Percentiles rank a stretch among this genome's conserved stretches.
Conservation (phyloP, 2,888 invertebrate species). For the Drosophila dives region DNA sequence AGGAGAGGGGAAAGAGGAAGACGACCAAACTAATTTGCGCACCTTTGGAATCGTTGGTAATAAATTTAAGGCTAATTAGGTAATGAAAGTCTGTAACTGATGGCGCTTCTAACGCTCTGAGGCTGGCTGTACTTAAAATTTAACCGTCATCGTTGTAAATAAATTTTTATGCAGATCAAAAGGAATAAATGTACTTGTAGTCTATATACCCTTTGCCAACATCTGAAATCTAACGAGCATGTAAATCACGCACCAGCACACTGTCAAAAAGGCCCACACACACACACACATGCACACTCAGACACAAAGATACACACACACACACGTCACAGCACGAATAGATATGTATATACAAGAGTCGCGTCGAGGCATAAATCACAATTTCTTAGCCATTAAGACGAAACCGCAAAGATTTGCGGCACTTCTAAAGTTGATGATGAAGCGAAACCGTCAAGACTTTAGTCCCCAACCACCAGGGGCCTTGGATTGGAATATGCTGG, state of each 20-base stretch:
- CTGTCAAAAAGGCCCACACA: constrained; percentile 19
- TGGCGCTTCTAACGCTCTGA: constrained; percentile 4
- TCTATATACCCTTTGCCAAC: constrained; percentile 25
- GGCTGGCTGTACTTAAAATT: constrained; percentile 9
- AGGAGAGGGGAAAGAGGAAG: constrained; percentile 10
- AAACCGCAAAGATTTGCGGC: constrained; percentile 78
- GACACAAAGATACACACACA: constrained; percentile 24
- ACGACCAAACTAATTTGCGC: constrained; percentile 49
- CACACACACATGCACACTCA: not conserved
- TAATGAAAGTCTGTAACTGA: constrained; percentile 42
- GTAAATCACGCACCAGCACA: constrained; percentile 57
- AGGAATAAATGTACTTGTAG: constrained; percentile 1
- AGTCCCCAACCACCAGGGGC: constrained; percentile 26
- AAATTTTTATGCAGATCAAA: constrained; percentile 36
- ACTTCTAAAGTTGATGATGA: constrained; percentile 70
- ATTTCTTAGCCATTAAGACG: constrained; percentile 80
- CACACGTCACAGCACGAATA: constrained; percentile 19
- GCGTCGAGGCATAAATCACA: constrained; percentile 64
- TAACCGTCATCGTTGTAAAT: not conserved
- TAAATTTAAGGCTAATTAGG: constrained; percentile 52
- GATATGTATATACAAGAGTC: constrained; percentile 27
- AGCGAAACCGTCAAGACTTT: constrained; percentile 46
- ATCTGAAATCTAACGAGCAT: constrained; percentile 42
- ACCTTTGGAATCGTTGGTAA: constrained; percentile 48
- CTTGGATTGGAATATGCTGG: constrained; percentile 34